A percentile compares a stretch with the other conserved stretches of the same genome.
Evolutionary conservation across 2,797 vertebrate species (phyloP).

Genomic region (Acipenser oxyrinchus): DNA sequence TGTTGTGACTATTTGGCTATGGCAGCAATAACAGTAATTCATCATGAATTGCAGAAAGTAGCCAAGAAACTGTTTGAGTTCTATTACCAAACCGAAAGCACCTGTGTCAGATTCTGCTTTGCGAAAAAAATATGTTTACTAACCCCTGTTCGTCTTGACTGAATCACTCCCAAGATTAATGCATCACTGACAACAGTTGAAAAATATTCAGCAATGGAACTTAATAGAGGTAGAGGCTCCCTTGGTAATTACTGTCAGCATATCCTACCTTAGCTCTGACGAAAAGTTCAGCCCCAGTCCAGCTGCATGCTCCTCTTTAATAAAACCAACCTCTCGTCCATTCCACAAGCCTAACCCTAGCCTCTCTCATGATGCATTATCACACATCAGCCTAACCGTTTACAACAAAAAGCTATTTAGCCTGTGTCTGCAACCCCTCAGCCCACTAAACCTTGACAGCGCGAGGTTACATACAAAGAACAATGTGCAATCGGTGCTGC

Average conservation of each 20-base stretch:
- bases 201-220: background rate
- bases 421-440: slow-evolving; percentile 62
- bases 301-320: background rate
- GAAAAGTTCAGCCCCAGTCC: background rate
- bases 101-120: too few relatives aligned
- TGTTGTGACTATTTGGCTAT: too few relatives aligned
- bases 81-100: too few relatives aligned
- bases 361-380: slow-evolving; percentile 45
- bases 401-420: slow-evolving; percentile 64
- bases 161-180: slow-evolving; percentile 5
- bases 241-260: background rate
- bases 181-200: background rate
- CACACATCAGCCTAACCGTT: slow-evolving; percentile 48
- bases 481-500: slow-evolving; percentile 70
- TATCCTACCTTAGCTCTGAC: background rate
- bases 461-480: slow-evolving; percentile 67
- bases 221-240: slow-evolving; percentile 1
- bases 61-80: too few relatives aligned
- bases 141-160: background rate
- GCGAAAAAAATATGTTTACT: background rate
- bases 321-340: background rate
- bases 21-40: too few relatives aligned
- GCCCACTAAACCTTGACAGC: slow-evolving; percentile 62
- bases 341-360: slow-evolving; percentile 7
- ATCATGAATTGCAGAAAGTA: too few relatives aligned